Percentiles rank a stretch among this genome's conserved stretches.
phyloP scores from a whole-genome alignment of 1,140 invertebrate species.

The Diachasma alloeum region DNA sequence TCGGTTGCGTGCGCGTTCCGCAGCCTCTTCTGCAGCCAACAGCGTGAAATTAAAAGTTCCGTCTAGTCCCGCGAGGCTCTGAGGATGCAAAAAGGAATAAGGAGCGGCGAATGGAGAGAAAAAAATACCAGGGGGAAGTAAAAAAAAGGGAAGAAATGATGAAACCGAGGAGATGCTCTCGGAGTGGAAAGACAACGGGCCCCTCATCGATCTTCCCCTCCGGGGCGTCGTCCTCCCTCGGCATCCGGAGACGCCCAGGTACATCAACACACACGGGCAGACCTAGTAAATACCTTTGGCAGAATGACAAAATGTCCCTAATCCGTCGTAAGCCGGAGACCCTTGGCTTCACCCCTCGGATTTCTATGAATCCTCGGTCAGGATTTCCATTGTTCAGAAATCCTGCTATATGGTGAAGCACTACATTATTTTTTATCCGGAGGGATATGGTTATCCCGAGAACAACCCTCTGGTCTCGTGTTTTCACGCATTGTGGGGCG shows the following conservation, averaged over 20 bases:
- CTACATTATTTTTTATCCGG: not conserved
- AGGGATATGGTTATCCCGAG: not conserved
- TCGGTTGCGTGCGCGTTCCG: conserved; percentile 34
- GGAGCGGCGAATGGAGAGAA: conserved; percentile 25
- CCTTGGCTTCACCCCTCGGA: conserved; percentile 30
- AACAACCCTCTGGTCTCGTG: not conserved
- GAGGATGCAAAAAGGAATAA: conserved; percentile 27
- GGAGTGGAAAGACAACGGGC: conserved; percentile 18
- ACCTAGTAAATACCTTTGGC: conserved; percentile 38
- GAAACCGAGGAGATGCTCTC: conserved; percentile 13
- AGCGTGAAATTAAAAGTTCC: conserved; percentile 41
- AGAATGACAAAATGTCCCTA: conserved; percentile 39
- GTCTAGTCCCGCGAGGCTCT: conserved; percentile 32
- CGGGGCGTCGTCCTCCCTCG: not conserved
- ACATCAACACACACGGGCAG: conserved; percentile 19
- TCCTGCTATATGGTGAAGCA: not conserved
- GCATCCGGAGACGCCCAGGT: conserved; percentile 14
- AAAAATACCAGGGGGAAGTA: not conserved
- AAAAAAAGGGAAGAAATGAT: conserved; percentile 7
- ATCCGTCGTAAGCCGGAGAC: conserved; percentile 37
- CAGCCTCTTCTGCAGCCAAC: conserved; percentile 36
- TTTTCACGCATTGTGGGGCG: not conserved
- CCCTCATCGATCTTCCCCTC: conserved; percentile 32
- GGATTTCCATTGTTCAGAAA: conserved; percentile 10
- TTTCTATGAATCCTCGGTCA: conserved; percentile 28